Conservation (phyloP, 1,140 invertebrate species). For the Lithobius niger region DNA sequence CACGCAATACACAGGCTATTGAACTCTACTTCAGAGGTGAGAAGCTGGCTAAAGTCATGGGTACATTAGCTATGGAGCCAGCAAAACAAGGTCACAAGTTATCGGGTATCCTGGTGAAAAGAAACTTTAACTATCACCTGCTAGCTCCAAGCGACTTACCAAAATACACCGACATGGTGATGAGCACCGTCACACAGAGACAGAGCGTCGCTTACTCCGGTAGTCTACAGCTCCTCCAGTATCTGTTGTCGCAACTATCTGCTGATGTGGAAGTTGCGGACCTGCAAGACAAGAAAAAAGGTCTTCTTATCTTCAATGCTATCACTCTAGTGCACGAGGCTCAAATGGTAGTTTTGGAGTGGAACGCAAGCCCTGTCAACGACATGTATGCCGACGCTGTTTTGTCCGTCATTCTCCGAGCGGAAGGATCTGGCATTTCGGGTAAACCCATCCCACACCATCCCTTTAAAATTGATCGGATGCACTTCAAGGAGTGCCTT, state of each 20-base stretch:
- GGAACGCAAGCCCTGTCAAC: slow-evolving; percentile 84
- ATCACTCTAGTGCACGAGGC: slow-evolving; percentile 72
- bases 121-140: slow-evolving; percentile 97
- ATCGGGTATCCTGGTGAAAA: slow-evolving; percentile 88
- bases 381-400: slow-evolving; percentile 98
- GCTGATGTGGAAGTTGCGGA: slow-evolving; percentile 61
- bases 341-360: slow-evolving; percentile 74
- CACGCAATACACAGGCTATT: slow-evolving; percentile 85
- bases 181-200: slow-evolving; percentile 80
- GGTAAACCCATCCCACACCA: slow-evolving; percentile 31
- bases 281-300: slow-evolving; percentile 49
- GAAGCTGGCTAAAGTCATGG: slow-evolving; percentile 96
- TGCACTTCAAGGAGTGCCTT: slow-evolving; percentile 85
- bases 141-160: slow-evolving; percentile 77
- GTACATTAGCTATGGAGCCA: slow-evolving; percentile 66
- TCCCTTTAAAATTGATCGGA: slow-evolving; percentile 59
- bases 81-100: slow-evolving; percentile 62
- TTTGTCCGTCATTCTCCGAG: slow-evolving; percentile 64
- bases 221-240: slow-evolving; percentile 57
- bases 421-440: slow-evolving; percentile 39
- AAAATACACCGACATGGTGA: slow-evolving; percentile 92
- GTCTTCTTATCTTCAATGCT: slow-evolving; percentile 50
- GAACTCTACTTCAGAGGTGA: slow-evolving; percentile 90
- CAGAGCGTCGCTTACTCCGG: slow-evolving; percentile 78
- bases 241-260: slow-evolving; percentile 67